A percentile compares a stretch with the other conserved stretches of the same genome.
Evolutionary conservation across 2,113 vertebrate species (phyloP).

Genomic region (Propithecus coquereli): DNA sequence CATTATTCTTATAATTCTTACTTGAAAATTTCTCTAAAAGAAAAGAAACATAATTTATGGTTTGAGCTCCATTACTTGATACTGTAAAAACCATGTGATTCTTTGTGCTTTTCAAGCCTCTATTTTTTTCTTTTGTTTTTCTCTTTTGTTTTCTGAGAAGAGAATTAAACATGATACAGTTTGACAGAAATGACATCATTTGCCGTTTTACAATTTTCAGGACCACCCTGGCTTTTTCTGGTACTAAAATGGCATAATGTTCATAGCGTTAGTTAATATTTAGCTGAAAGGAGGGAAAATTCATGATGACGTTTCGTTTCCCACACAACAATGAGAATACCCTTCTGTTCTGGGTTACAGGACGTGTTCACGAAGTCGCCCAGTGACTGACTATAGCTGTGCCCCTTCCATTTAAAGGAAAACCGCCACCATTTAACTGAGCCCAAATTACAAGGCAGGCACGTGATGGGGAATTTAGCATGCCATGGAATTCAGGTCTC

Average conservation of each 20-base stretch:
- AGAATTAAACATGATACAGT: constrained; percentile 10
- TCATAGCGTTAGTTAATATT: neutral
- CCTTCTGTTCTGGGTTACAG: neutral
- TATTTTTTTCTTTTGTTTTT: neutral
- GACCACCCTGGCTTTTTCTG: neutral
- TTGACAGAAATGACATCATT: neutral
- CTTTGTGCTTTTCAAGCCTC: neutral
- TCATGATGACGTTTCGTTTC: neutral
- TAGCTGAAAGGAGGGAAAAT: neutral
- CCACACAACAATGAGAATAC: neutral
- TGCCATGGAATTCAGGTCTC: neutral
- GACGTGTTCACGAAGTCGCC: neutral
- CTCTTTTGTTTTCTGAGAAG: neutral
- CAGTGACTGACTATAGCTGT: neutral
- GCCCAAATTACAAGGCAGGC: neutral
- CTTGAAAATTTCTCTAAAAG: constrained; percentile 15
- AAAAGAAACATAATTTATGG: constrained; percentile 47
- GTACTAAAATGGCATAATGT: neutral
- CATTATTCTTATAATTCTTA: constrained; percentile 9
- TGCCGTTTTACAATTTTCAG: neutral
- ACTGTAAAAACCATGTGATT: neutral
- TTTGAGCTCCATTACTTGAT: neutral
- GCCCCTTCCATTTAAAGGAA: neutral
- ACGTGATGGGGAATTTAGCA: neutral
- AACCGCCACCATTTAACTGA: neutral